Evolutionary conservation across 2,888 invertebrate species (phyloP).

Genomic region (Leptinotarsa rubiginosa): DNA sequence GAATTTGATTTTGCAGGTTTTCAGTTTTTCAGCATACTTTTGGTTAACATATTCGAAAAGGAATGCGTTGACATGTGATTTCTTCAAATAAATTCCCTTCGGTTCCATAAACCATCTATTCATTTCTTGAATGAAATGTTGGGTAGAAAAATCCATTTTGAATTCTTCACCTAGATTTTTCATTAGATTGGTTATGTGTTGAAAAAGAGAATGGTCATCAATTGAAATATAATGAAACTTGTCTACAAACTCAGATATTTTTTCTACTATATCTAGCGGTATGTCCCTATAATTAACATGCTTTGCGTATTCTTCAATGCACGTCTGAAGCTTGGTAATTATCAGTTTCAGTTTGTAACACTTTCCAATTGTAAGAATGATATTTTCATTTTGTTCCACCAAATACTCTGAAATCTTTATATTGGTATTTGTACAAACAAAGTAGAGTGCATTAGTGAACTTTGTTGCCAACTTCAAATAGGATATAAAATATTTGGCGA

Average conservation of each 20-base stretch:
- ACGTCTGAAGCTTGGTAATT: not conserved
- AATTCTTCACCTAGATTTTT: not conserved
- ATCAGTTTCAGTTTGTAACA: not conserved
- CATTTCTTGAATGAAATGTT: slow-evolving; percentile 1
- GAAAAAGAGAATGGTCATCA: not conserved
- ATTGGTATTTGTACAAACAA: slow-evolving; percentile 7
- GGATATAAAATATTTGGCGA: slow-evolving; percentile 8
- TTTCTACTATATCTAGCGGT: not conserved
- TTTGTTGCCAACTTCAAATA: not conserved
- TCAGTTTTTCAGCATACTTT: not conserved
- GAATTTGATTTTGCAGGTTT: not conserved
- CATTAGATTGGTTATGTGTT: not conserved
- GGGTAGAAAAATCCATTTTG: not conserved
- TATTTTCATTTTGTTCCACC: not conserved
- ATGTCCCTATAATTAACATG: not conserved
- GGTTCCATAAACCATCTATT: slow-evolving; percentile 4
- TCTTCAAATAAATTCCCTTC: not conserved
- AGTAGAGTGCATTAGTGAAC: not conserved
- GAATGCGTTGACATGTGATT: slow-evolving; percentile 14
- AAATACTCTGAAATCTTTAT: not conserved
- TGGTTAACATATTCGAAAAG: not conserved
- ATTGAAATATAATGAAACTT: not conserved
- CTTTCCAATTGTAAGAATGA: not conserved
- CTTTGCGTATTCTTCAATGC: not conserved
- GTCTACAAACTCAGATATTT: not conserved